A percentile compares a stretch with the other conserved stretches of the same genome.
These are phyloP conservation scores for Phrynocephalus forsythii DNA, from an alignment of 2,797 vertebrate species.

Conservation along the genomic window DNA sequence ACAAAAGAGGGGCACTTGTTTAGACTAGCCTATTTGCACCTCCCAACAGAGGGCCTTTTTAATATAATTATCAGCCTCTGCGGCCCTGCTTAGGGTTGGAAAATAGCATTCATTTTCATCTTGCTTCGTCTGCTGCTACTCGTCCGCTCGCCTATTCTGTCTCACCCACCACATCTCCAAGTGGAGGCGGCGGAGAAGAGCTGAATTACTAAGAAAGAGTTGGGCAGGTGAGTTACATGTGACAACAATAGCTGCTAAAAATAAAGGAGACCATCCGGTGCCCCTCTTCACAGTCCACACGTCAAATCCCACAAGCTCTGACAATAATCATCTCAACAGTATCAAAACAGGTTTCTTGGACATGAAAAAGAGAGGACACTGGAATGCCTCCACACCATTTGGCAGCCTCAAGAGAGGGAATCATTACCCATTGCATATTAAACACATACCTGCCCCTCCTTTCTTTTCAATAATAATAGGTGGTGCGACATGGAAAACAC, in stretches of 20 bases:
- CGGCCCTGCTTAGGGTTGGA: constrained; percentile 80
- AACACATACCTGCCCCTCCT: constrained; percentile 42
- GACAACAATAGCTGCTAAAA: constrained; percentile 72
- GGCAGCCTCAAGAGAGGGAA: constrained; percentile 36
- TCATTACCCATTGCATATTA: constrained; percentile 45
- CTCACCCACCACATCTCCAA: constrained; percentile 78
- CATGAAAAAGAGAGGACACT: constrained; percentile 66
- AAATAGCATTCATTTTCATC: constrained; percentile 86
- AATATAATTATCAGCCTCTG: constrained; percentile 86
- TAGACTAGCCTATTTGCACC: constrained; percentile 88
- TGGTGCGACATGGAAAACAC: not conserved
- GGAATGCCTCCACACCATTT: constrained; percentile 58
- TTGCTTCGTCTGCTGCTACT: constrained; percentile 78
- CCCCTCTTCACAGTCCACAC: not conserved
- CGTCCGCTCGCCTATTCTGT: constrained; percentile 58
- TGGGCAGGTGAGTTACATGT: constrained; percentile 82
- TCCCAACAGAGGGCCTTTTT: constrained; percentile 87
- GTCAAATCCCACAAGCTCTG: constrained; percentile 66
- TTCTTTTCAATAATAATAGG: not conserved
- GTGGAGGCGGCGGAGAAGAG: constrained; percentile 72
- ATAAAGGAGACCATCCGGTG: not conserved
- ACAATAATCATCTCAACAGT: constrained; percentile 83
- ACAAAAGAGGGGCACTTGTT: constrained; percentile 82
- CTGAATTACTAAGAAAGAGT: constrained; percentile 83
- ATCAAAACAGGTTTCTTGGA: constrained; percentile 71